These are phyloP conservation scores for Caenorhabditis afra DNA, from an alignment of 2,888 invertebrate species.

Conservation along the genomic window DNA sequence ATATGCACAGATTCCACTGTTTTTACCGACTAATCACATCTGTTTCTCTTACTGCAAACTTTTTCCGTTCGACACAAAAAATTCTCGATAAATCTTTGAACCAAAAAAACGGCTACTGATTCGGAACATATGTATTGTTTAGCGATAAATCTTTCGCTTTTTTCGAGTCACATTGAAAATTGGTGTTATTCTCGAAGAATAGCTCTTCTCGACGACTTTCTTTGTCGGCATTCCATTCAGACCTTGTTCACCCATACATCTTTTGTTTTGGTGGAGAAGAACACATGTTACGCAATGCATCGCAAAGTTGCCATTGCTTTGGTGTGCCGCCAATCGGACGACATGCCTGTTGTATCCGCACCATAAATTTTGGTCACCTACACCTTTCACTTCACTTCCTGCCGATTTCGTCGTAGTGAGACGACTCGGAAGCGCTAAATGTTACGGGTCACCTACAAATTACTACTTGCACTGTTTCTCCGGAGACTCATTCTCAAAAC, in stretches of 20 bases:
- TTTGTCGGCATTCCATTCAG: background rate
- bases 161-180: background rate
- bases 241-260: background rate
- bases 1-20: too few relatives aligned
- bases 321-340: conserved; percentile 21
- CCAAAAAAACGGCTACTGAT: background rate
- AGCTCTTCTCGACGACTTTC: background rate
- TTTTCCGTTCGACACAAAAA: too few relatives aligned
- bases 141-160: background rate
- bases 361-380: conserved; percentile 39
- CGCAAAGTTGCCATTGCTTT: conserved; percentile 27
- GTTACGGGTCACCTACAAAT: conserved; percentile 37
- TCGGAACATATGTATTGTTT: background rate
- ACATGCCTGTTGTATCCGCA: conserved; percentile 29
- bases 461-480: conserved; percentile 1
- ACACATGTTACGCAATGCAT: conserved; percentile 24
- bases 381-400: conserved; percentile 26
- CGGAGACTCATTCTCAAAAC: background rate
- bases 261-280: conserved; percentile 16
- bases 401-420: conserved; percentile 16
- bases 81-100: too few relatives aligned
- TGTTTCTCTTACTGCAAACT: too few relatives aligned
- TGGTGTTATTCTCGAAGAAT: background rate
- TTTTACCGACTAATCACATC: too few relatives aligned
- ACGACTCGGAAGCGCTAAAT: conserved; percentile 21